Base-by-base conservation (phyloP, 2,888 invertebrate species). In the Brachylomia viminalis region DNA sequence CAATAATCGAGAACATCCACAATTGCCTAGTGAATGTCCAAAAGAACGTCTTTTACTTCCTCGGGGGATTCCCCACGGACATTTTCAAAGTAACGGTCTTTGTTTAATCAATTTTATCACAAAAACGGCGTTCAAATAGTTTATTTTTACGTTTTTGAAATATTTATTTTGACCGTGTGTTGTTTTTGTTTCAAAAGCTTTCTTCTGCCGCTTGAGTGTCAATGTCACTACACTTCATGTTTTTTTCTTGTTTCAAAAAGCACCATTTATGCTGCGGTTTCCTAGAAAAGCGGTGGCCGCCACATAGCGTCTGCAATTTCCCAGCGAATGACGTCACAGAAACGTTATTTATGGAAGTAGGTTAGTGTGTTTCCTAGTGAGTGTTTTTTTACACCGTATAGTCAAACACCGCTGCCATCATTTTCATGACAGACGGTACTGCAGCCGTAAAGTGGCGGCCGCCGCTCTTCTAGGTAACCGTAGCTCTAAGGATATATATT, bases 1-100 rank as follows among this genome's bases (percentile, higher is more conserved):
- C 20, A 54, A 30, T 66, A 33, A 79, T 77, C 54, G 52, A 62
- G 66, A 61, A 70, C 52, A 54, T 30, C 7, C 45, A 20, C 20
- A 52, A 70, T 65, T 61, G 45, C 27, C 15, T 30, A 61, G 56
- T 64, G 52, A 80, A 77, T 62, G 54, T 54, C 33, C 10, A 0
- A 80, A 74, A 66, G 4, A 49, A 70, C 38, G 15, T 20, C 65
- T 80, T 71, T 72, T 75, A 67, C 69, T 73, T 70, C 49, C 27
- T 62, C 45, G 4, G 71, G 75, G 80, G 33, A 75, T 72, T 69
- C 45, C 75, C 75, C 58, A 68, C 17, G 8, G 61, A 66, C 65
- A 69, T 72, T 59, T 62, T 17, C n/a, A 61, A 56, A 15, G 59
- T 45, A 52, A 79, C 56, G 79, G 33, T 58, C 49, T 49, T 56